phyloP scores from a whole-genome alignment of 2,797 vertebrate species.

The Alauda arvensis region DNA sequence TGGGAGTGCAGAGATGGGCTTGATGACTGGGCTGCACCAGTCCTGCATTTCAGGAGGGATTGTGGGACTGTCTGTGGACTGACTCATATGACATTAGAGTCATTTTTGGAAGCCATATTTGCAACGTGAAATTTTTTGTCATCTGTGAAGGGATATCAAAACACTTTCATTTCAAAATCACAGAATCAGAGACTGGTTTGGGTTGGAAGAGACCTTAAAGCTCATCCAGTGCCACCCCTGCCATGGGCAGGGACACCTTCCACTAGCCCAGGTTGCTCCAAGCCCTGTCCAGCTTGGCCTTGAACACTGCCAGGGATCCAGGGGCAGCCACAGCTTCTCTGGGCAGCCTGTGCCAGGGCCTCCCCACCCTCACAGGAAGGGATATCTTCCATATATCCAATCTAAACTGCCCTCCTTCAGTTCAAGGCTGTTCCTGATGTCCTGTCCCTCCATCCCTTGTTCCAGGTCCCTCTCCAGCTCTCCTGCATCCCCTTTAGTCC shows the following conservation, averaged over 20 bases:
- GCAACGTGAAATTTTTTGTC: not conserved
- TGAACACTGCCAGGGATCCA: not conserved
- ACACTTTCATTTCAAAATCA: not conserved
- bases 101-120: not conserved
- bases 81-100: not conserved
- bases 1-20: too few relatives aligned
- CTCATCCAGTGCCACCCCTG: not conserved
- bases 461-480: not conserved
- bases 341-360: not conserved
- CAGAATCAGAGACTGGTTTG: not conserved
- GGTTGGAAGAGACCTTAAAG: not conserved
- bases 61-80: not conserved
- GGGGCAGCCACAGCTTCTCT: not conserved
- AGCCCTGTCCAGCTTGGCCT: fast-evolving
- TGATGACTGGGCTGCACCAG: not conserved
- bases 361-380: fast-evolving
- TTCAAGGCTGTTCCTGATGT: not conserved
- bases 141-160: not conserved
- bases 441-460: not conserved
- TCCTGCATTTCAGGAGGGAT: not conserved
- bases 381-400: not conserved
- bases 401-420: not conserved
- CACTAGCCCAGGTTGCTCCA: fast-evolving
- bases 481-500: not conserved
- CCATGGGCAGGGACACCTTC: not conserved